A percentile compares a stretch with the other conserved stretches of the same genome.
These are phyloP conservation scores for Melanostoma mellinum DNA, from an alignment of 2,888 invertebrate genomes.

Conservation along the genomic window DNA sequence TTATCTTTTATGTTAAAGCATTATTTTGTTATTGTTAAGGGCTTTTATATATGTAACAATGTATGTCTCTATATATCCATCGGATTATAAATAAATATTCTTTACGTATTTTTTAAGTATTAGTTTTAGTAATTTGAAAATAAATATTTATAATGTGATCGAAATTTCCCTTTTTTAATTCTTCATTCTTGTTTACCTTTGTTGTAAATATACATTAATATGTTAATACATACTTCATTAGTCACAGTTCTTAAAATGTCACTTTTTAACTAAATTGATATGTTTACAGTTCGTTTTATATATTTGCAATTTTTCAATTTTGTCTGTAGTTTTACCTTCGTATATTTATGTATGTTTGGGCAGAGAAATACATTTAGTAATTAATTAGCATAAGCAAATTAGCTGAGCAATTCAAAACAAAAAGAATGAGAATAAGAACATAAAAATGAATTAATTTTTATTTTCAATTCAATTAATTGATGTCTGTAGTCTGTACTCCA, in stretches of 20 bases:
- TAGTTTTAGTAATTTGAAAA: conserved; percentile 19
- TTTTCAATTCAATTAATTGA: conserved; percentile 10
- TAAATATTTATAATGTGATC: not conserved
- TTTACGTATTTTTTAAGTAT: not conserved
- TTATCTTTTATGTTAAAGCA: too few species aligned
- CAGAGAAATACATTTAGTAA: conserved; percentile 8
- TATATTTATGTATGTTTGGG: conserved; percentile 22
- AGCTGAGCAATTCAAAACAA: conserved; percentile 2
- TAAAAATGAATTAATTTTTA: not conserved
- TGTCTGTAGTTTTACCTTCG: conserved; percentile 17
- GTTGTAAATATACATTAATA: conserved; percentile 53
- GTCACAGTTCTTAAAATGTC: conserved; percentile 58
- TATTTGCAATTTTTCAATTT: conserved; percentile 26
- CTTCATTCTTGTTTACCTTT: conserved; percentile 29
- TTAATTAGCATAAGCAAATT: too few species aligned
- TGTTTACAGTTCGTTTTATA: conserved; percentile 76
- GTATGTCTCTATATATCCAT: too few species aligned
- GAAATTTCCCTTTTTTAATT: not conserved
- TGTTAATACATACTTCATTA: conserved; percentile 30
- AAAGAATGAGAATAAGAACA: conserved; percentile 8
- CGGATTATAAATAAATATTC: too few species aligned
- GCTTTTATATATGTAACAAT: too few species aligned
- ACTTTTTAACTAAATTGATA: conserved; percentile 76
- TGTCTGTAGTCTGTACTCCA: conserved; percentile 22
- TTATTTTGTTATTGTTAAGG: too few species aligned